Base-by-base conservation (phyloP, 1,140 invertebrate species). In the Drosophila bifasciata region DNA sequence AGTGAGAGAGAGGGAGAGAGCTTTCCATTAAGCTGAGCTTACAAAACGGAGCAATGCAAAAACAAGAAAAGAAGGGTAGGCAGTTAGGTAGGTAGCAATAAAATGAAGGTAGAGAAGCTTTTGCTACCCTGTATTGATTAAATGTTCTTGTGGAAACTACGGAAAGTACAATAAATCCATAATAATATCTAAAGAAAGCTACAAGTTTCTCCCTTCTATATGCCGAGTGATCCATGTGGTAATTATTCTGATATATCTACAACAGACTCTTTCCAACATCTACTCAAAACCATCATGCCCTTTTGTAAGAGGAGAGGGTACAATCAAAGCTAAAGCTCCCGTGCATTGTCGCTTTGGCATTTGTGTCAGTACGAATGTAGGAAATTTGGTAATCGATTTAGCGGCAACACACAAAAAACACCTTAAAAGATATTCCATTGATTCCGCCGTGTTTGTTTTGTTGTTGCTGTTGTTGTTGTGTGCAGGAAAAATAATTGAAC, bases 11-110 rank as follows among this genome's bases (percentile, higher is more conserved):
- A 11, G 9, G 13, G 28, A 32, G 32, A 36, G 15, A 68, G 72
- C 72, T 53, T 70, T 60, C 44, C 74, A 68, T 45, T 45, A 67
- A 58, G 62, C 70, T 60, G 7, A 45, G 48, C 56, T 56, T 45
- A 59, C 58, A 53, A 23, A 17, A 53, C 64, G 48, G 21, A 50
- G 68, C 28, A 16, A 49, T 50, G 7, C 16, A 28, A 23, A 21
- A 25, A 25, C 21, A 43, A 41, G 9, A 41, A 15, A 28, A 61
- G 23, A 36, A 36, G 32, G 32, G 11, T 36, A 13, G 23, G 0
- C 1, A 25, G 23, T 0, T 25, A 7, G 23, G 23, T 25, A 7
- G 23, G 11, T 13, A n/a, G n/a, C n/a, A 5, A 36, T 0, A 13
- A 13, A 36, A 11, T 3, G 32, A 11, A 36, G 11, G 32, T 36